Percentiles rank a stretch among this genome's conserved stretches.
Evolutionary conservation across 1,140 invertebrate genomes (phyloP).

Genomic region (Drosophila saltans): DNA sequence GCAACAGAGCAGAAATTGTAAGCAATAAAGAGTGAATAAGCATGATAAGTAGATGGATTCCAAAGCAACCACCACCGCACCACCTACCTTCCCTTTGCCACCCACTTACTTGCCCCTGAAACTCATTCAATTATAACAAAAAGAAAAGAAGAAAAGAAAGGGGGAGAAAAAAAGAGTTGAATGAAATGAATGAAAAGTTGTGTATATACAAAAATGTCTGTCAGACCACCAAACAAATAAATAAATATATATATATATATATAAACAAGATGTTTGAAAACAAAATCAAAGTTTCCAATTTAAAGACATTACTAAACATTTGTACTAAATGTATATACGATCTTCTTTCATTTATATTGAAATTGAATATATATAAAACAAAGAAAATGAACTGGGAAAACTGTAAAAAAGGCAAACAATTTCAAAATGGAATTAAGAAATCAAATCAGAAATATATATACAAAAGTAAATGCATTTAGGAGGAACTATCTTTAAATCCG

Average conservation of each 20-base stretch:
- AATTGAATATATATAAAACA: no score
- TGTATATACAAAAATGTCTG: background rate
- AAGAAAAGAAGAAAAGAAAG: background rate
- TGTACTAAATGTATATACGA: no score
- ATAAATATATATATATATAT: background rate
- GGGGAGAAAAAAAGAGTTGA: background rate
- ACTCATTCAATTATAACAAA: slow-evolving; percentile 7
- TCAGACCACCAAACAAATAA: background rate
- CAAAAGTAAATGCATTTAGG: no score
- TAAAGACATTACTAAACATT: no score
- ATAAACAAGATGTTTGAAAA: no score
- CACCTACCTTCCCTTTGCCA: background rate
- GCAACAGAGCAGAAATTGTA: slow-evolving; percentile 13
- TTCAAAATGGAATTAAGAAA: no score
- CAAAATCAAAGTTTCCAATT: no score
- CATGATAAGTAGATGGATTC: slow-evolving; percentile 19
- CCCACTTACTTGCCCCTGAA: background rate
- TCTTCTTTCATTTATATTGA: no score
- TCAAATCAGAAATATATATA: no score
- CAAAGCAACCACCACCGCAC: background rate
- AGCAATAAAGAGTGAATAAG: slow-evolving; percentile 50
- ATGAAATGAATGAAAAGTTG: slow-evolving; percentile 9
- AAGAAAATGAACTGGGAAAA: no score
- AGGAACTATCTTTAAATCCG: no score
- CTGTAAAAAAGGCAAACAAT: no score